Percentiles rank a stretch among this genome's conserved stretches.
Conservation (phyloP, 2,888 invertebrate genomes). For the Frankliniella fusca region DNA sequence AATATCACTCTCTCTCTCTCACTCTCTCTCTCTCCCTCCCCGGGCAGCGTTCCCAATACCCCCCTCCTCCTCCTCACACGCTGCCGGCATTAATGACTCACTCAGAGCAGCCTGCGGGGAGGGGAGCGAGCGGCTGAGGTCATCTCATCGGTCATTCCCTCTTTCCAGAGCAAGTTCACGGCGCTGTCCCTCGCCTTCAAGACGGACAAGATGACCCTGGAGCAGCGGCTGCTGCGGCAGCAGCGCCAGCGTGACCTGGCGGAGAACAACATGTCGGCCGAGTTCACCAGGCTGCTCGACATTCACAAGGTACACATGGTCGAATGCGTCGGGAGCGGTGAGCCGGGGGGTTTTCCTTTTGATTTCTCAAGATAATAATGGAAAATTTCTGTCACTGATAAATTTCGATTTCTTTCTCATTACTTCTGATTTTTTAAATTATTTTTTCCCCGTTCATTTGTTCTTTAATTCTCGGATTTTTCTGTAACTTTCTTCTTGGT, state of each 20-base stretch:
- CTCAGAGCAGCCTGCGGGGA: no score
- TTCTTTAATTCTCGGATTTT: no score
- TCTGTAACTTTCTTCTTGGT: no score
- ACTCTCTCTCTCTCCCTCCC: no score
- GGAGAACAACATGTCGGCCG: slow-evolving; percentile 54
- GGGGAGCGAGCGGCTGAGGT: no score
- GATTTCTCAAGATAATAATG: slow-evolving; percentile 8
- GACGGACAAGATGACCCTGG: slow-evolving; percentile 56
- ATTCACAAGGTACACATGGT: slow-evolving; percentile 15
- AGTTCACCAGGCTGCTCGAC: slow-evolving; percentile 49
- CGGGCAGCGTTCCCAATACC: background rate
- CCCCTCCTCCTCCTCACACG: background rate
- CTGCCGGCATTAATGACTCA: background rate
- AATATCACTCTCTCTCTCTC: no score
- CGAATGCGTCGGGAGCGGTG: no score
- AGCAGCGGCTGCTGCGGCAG: slow-evolving; percentile 54
- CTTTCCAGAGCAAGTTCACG: slow-evolving; percentile 53
- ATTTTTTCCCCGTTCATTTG: no score
- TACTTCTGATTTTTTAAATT: no score
- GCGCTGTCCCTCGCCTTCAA: slow-evolving; percentile 56
- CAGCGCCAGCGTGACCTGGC: slow-evolving; percentile 56
- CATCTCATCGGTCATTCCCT: background rate
- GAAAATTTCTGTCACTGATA: no score
- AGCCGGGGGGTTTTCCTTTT: slow-evolving; percentile 36
- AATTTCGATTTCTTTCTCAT: no score